These are phyloP conservation scores for Lymantria monacha DNA, from an alignment of 2,888 invertebrate genomes.

Conservation along the genomic window DNA sequence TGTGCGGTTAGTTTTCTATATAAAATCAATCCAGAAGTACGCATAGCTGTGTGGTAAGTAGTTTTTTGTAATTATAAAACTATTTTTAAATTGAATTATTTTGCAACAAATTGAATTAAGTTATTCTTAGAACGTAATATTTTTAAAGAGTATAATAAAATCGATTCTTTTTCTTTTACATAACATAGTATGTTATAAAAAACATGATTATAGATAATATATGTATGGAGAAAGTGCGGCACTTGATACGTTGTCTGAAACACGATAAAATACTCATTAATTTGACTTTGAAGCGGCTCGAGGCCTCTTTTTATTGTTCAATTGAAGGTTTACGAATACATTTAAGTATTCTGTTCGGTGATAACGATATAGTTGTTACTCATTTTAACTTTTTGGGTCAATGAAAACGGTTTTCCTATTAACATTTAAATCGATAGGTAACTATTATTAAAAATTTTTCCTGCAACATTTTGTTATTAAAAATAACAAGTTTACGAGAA, in stretches of 20 bases:
- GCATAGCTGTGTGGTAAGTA: conserved; percentile 23
- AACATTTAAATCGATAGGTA: not conserved
- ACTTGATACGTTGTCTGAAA: conserved; percentile 8
- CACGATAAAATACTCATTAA: conserved; percentile 6
- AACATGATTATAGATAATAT: conserved; percentile 13
- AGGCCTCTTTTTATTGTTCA: not conserved
- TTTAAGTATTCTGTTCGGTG: conserved; percentile 5
- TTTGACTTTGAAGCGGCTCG: not conserved
- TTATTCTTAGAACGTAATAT: conserved; percentile 16
- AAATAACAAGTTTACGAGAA: not conserved
- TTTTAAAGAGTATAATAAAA: conserved; percentile 8
- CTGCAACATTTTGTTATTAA: not conserved
- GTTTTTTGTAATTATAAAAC: conserved; percentile 25
- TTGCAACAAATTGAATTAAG: conserved; percentile 43
- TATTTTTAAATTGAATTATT: conserved; percentile 44
- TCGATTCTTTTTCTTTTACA: conserved; percentile 12
- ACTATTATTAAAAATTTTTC: not conserved
- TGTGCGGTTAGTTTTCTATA: conserved; percentile 29
- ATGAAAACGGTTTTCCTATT: conserved; percentile 2
- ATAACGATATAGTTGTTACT: conserved; percentile 5
- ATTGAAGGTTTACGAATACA: conserved; percentile 1
- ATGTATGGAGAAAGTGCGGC: conserved; percentile 16
- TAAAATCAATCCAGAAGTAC: not conserved
- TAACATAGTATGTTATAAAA: conserved; percentile 16
- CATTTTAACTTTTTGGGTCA: conserved; percentile 15